Evolutionary conservation across 2,113 vertebrate genomes (phyloP), one percentile per base, ranked within the genome.

Genomic region (Paedocypris sp.): DNA sequence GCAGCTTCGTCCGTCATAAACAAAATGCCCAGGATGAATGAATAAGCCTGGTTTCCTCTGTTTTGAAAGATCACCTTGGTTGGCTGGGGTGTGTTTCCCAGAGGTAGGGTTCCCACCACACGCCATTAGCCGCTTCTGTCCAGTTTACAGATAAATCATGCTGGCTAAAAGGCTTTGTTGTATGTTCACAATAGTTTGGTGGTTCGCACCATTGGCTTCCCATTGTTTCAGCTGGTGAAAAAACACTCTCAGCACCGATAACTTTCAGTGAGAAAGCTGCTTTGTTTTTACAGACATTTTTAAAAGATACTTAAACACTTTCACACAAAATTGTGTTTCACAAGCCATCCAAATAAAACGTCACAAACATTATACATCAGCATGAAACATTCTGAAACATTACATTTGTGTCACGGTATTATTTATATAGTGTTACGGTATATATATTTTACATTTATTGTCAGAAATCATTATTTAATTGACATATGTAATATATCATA

Each of bases 201-300:
- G 60, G 72, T 50, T 60, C 59, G 47, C 12, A 43, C 71, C 49
- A 72, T 65, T 64, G 67, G 57, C 61, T 80, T 80, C 78, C 60
- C 74, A 75, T 83, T 82, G 77, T 79, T 72, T 81, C 67, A 70
- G 78, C 77, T 77, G 80, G 77, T 70, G 76, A 83, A 83, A 85
- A 82, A 74, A 83, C 60, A 43, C 61, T 65, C 59, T 36, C 46
- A 71, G 57, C 72, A 64, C 72, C 74, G 75, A 83, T 82, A 78
- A 77, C 77, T 60, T 49, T 49, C 57, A 36, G 50, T 10, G 62
- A 52, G 3, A 57, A 65, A 78, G 63, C 52, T 70, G 61, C 43
- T 61, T 32, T 82, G 77, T 82, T 85, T 78, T 64, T 78, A 77
- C 71, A 79, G 74, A 70, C 61, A 76, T 83, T 79, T 78, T 64